phyloP scores from a whole-genome alignment of 2,888 invertebrate genomes.

The Noctua janthina region DNA sequence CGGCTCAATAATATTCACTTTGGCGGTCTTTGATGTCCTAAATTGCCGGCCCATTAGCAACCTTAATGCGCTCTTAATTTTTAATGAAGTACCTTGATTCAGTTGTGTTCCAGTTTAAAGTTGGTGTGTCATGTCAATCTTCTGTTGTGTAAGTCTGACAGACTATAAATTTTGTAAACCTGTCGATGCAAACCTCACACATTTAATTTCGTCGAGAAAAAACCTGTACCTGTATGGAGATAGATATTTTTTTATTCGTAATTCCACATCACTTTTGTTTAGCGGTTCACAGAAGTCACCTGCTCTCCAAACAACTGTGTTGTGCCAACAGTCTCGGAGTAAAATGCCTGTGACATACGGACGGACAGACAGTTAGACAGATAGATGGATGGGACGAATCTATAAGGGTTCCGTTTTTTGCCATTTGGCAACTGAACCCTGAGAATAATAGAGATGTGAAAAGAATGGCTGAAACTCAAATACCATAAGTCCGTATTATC shows the following conservation, averaged over 20 bases:
- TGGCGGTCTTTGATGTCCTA: conserved; percentile 32
- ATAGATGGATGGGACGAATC: background rate
- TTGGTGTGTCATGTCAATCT: conserved; percentile 28
- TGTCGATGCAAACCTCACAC: background rate
- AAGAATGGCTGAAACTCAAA: background rate
- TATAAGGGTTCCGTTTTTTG: background rate
- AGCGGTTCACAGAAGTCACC: background rate
- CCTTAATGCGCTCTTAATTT: conserved; percentile 50
- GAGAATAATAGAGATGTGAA: background rate
- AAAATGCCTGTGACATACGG: background rate
- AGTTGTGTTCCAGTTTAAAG: conserved; percentile 13
- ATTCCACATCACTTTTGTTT: background rate
- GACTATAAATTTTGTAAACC: background rate
- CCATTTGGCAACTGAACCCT: background rate
- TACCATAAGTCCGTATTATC: background rate
- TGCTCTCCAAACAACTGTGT: background rate
- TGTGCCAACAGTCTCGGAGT: background rate
- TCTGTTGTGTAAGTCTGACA: background rate
- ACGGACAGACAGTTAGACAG: background rate
- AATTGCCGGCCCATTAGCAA: conserved; percentile 44
- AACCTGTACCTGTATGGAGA: background rate
- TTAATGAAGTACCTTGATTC: conserved; percentile 39
- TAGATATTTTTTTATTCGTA: background rate
- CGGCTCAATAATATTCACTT: conserved; percentile 34
- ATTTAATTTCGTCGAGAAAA: background rate